A percentile compares a stretch with the other conserved stretches of the same genome.
Evolutionary conservation across 2,797 vertebrate genomes (phyloP).

Genomic region (Poeciliopsis presidionis): DNA sequence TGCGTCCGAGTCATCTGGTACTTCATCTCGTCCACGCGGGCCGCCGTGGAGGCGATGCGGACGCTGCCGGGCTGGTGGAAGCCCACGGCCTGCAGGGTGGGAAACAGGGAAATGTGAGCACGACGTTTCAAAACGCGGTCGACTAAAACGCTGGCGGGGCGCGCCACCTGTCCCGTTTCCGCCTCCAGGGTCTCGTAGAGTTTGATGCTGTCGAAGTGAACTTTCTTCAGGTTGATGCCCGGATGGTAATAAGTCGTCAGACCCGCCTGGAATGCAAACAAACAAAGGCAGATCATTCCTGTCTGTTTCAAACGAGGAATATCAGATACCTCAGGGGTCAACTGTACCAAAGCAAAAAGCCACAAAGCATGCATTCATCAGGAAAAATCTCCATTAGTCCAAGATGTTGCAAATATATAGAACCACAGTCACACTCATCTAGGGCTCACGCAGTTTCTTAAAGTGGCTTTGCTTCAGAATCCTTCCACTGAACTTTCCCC

Average conservation of each 20-base stretch:
- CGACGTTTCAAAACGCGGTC: background rate
- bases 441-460: background rate
- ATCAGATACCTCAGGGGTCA: too few relatives aligned
- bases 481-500: background rate
- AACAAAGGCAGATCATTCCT: background rate
- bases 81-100: constrained; percentile 85
- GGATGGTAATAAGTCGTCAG: constrained; percentile 97
- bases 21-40: constrained; percentile 93
- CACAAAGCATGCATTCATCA: background rate
- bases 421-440: background rate
- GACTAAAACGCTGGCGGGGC: background rate
- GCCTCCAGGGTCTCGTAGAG: constrained; percentile 92
- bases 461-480: background rate
- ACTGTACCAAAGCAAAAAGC: too few relatives aligned
- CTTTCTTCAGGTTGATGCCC: constrained; percentile 97
- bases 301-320: too few relatives aligned
- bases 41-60: constrained; percentile 88
- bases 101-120: background rate
- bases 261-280: constrained; percentile 85
- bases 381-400: background rate
- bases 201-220: constrained; percentile 95
- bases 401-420: background rate
- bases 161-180: constrained; percentile 93
- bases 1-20: constrained; percentile 94
- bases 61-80: constrained; percentile 96